Base-by-base conservation (phyloP, 2,113 vertebrate genomes). In the Channa argus region DNA sequence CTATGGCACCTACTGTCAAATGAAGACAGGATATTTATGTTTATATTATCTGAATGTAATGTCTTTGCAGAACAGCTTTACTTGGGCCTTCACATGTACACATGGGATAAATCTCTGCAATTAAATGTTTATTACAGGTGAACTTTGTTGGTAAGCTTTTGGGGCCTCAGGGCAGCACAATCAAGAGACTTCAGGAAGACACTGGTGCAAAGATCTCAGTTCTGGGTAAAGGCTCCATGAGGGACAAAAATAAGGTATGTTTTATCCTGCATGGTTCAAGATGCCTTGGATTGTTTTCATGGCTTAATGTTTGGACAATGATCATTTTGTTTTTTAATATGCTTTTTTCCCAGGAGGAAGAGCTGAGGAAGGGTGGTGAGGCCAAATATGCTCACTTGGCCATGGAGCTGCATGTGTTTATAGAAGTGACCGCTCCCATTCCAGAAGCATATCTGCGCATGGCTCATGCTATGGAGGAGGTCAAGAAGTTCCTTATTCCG, bases 131-230 rank as follows among this genome's bases (percentile, higher is more conserved):
- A 5, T 3, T 13, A 2, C 86, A 99, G 98, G 97, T 98, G 71
- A 99, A 99, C 85, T 99, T 99, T 74, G 97, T 99, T 39, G 98
- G 98, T 8, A 99, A 99, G 88, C 97, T 99, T 84, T 91, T 99
- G 83, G 98, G 98, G 73, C 97, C 98, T 37, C 97, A 98, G 88
- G 98, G 98, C n/a, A 99, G 96, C 93, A 99, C 98, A 45, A 98
- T 99, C 83, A 99, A 99, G 83, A 95, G 98, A 56, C 94, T 99
- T 58, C 98, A 99, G 85, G 98, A 99, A 85, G 98, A 99, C 79
- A 98, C 97, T 0, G 97, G 97, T 10, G 97, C 97, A 9, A 99
- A 98, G 88, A 99, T 99, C 59, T 98, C 97, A 0, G 97, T 99
- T 12, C 91, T 99, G 73, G 97, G 98, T 0, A 99, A 97, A 77